Evolutionary conservation across 2,888 invertebrate species (phyloP).

Genomic region (Orchesellides sinensis): DNA sequence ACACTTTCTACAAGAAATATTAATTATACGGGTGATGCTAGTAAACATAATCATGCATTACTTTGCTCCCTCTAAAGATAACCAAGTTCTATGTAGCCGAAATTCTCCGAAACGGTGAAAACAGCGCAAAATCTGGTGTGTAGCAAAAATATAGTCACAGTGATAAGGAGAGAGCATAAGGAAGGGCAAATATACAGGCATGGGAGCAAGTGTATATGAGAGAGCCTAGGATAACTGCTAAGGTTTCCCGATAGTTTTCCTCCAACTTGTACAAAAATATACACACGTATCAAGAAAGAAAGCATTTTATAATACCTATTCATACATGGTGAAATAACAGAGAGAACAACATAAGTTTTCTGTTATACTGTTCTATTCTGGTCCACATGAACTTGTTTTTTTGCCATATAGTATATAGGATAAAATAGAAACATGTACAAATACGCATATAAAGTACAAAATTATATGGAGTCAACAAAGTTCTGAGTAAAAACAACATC

Average conservation of each 20-base stretch:
- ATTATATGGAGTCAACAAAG: slow-evolving; percentile 17
- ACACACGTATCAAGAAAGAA: slow-evolving; percentile 22
- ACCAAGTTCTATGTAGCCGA: slow-evolving; percentile 42
- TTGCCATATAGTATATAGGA: neutral
- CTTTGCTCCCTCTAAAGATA: neutral
- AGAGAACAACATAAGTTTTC: slow-evolving; percentile 27
- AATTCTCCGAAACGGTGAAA: slow-evolving; percentile 59
- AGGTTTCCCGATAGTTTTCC: slow-evolving; percentile 19
- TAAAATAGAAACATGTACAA: no score
- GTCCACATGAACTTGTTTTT: slow-evolving; percentile 28
- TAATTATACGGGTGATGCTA: no score
- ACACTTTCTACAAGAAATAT: no score
- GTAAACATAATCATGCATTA: neutral
- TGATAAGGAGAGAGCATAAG: neutral
- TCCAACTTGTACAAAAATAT: slow-evolving; percentile 9
- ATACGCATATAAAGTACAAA: slow-evolving; percentile 17
- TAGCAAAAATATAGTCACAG: slow-evolving; percentile 9
- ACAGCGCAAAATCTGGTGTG: slow-evolving; percentile 53
- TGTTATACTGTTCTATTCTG: slow-evolving; percentile 31
- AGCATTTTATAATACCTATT: no score
- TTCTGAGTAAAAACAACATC: slow-evolving; percentile 21
- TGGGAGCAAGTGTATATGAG: neutral
- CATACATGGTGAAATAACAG: no score
- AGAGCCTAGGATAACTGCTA: slow-evolving; percentile 33
- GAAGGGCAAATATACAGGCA: slow-evolving; percentile 22